Percentiles rank a stretch among this genome's conserved stretches.
Evolutionary conservation across 2,113 vertebrate species (phyloP).

Genomic region (Craseonycteris thonglongyai): DNA sequence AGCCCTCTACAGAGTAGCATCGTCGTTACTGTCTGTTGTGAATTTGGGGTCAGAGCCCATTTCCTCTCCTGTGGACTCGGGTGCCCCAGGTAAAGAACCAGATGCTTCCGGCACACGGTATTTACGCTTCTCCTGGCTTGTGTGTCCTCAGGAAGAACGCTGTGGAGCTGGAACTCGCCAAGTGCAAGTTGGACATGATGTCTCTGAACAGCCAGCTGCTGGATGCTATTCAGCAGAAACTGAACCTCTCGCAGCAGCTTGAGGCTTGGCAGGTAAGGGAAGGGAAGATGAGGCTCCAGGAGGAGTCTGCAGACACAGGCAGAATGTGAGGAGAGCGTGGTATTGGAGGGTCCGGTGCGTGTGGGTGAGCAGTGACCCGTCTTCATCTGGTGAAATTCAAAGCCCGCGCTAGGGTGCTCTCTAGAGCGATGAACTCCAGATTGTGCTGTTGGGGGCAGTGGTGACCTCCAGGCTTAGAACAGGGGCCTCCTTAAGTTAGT

Average conservation of each 20-base stretch:
- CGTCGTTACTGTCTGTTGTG: background rate
- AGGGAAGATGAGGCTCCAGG: background rate
- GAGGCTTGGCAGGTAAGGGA: constrained; percentile 97
- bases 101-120: background rate
- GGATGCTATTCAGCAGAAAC: constrained; percentile 98
- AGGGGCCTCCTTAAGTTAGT: background rate
- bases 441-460: background rate
- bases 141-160: constrained; percentile 90
- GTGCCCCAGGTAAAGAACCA: background rate
- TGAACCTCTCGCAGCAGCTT: constrained; percentile 98
- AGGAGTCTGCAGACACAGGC: background rate
- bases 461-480: background rate
- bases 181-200: constrained; percentile 98
- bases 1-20: background rate
- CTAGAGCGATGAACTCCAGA: rapidly evolving
- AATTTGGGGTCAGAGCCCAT: background rate
- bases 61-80: background rate
- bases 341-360: rapidly evolving
- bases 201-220: constrained; percentile 96
- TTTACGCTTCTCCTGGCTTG: background rate
- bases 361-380: background rate
- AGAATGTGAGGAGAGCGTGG: background rate
- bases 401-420: background rate
- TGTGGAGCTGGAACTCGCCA: constrained; percentile 94
- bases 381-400: background rate